Evolutionary conservation across 2,888 invertebrate genomes (phyloP).

Genomic region (Mylabris sibirica): DNA sequence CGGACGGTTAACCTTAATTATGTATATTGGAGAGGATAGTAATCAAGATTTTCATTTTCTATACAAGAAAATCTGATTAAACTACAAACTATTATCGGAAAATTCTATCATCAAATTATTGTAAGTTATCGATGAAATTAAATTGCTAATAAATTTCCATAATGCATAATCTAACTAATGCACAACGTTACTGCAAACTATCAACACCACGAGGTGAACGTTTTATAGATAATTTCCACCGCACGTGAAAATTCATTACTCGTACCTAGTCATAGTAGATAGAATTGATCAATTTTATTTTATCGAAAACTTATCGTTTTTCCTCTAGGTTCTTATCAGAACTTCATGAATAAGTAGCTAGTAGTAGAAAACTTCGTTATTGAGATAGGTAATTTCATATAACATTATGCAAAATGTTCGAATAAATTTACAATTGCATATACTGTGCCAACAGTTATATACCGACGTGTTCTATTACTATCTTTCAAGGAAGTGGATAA

Average conservation of each 20-base stretch:
- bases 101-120: constrained; percentile 16
- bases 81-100: constrained; percentile 15
- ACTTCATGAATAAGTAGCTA: constrained; percentile 8
- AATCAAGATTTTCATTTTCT: constrained; percentile 41
- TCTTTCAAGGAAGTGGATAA: neutral
- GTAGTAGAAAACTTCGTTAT: neutral
- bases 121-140: constrained; percentile 11
- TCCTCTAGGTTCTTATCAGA: neutral
- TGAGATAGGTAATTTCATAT: constrained; percentile 11
- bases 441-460: neutral
- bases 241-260: neutral
- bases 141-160: constrained; percentile 22
- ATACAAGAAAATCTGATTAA: constrained; percentile 25
- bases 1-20: constrained; percentile 43
- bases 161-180: constrained; percentile 20
- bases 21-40: constrained; percentile 26
- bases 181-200: constrained; percentile 8
- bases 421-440: constrained; percentile 5
- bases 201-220: constrained; percentile 18
- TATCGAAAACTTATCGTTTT: neutral
- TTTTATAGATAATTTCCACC: neutral
- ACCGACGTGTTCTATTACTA: neutral
- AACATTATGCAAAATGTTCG: constrained; percentile 14
- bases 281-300: neutral
- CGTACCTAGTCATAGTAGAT: neutral